Evolutionary conservation across 2,888 invertebrate species (phyloP), one percentile per base, ranked within the genome.

Genomic region (Apoderus coryli): DNA sequence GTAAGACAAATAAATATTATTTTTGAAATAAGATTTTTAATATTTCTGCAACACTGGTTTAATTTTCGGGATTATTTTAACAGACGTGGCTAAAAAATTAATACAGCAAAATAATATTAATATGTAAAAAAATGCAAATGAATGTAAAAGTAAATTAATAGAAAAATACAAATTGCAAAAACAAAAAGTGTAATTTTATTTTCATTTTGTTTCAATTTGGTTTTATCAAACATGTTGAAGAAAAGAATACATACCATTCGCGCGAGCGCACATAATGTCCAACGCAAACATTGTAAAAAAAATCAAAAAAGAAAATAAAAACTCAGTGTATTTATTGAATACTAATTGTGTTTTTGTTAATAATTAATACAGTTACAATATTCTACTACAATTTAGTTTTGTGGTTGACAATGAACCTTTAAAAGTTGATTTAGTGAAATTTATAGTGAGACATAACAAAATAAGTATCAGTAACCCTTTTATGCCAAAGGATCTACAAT

Each of bases 221-320:
- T n/a, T n/a, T n/a, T n/a, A n/a, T n/a, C n/a, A n/a, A n/a, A n/a
- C n/a, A n/a, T n/a, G n/a, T 37, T 38, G 37, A 44, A n/a, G n/a
- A 44, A 37, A 47, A 49, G 48, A 53, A 57, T 58, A 58, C 58
- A 56, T 58, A 58, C 58, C 58, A 57, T 56, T 56, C 56, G 56
- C 56, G 53, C 54, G n/a, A n/a, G n/a, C n/a, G n/a, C n/a, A n/a
- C n/a, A 54, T 33, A 39, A 36, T 53, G 46, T 52, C 56, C 57
- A 55, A 53, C 52, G 58, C 56, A 58, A 58, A 53, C 53, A 56
- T 53, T 57, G 55, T n/a, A n/a, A n/a, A n/a, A n/a, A n/a, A n/a
- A n/a, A n/a, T n/a, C n/a, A n/a, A 54, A 56, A 58, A 57, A 57
- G 47, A 53, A 57, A 56, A 56, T 42, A 49, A 43, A 52, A 57